Base-by-base conservation (phyloP, 2,113 vertebrate species). In the Sinocyclocheilus maitianheensis region DNA sequence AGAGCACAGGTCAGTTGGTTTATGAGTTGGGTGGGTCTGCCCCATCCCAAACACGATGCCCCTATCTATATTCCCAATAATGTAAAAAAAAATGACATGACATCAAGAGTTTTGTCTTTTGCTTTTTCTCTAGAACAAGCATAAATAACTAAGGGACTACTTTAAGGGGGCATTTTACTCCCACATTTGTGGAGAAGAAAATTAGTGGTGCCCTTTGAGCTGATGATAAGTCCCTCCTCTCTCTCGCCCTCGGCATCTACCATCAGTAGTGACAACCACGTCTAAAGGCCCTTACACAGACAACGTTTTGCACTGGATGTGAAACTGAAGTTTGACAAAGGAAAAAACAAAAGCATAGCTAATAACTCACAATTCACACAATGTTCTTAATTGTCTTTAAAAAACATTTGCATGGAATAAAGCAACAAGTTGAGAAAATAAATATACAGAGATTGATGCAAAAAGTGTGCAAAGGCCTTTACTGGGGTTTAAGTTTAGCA, bases 171-270 rank as follows among this genome's bases (percentile, higher is more conserved):
- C 55, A n/a, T 78, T 84, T 60, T 58, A 77, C 30, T 69, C 43
- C 58, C 43, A 37, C 72, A 67, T 77, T 85, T 78, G 26, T 79
- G 77, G 71, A 81, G 40, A 88, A 90, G 86, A 91, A 88, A 88
- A 89, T 91, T 90, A 78, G 89, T 89, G 91, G 93, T 93, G 92
- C 93, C 94, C 93, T 94, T 94, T 93, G 93, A 94, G 92, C 92
- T 91, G 92, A 92, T 91, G 91, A 89, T 90, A 92, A 84, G 92
- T 92, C 93, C 92, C 92, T 88, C 87, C 89, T 89, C 90, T 90
- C 91, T 93, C 90, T 90, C 89, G 85, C 87, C 89, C 84, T 77
- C 84, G 81, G 86, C 88, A 87, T 88, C 62, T 81, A 90, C 89
- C 84, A 87, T 91, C 91, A 93, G 91, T 90, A 91, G 81, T 87